phyloP scores from a whole-genome alignment of 2,888 invertebrate species.

The Cheilosia vulpina region DNA sequence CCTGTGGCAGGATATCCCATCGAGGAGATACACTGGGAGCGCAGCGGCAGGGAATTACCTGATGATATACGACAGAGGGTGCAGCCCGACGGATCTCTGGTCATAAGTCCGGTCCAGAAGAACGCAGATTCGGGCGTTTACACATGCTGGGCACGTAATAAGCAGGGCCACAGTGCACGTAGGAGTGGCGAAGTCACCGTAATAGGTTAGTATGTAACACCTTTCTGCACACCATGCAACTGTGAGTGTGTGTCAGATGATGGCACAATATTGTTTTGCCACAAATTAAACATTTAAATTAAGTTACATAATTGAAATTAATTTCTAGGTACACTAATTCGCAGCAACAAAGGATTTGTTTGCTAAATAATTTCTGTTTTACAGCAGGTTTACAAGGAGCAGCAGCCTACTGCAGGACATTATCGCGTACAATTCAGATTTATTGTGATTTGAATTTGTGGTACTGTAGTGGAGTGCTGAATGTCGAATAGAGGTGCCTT shows the following conservation, averaged over 20 bases:
- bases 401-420: background rate
- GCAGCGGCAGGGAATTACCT: slow-evolving; percentile 89
- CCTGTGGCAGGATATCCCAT: slow-evolving; percentile 93
- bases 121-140: slow-evolving; percentile 90
- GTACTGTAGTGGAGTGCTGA: slow-evolving; percentile 29
- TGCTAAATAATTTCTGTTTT: slow-evolving; percentile 2
- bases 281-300: slow-evolving; percentile 53
- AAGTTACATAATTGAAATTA: slow-evolving; percentile 65
- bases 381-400: background rate
- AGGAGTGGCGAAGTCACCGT: slow-evolving; percentile 90
- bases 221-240: slow-evolving; percentile 26
- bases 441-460: slow-evolving; percentile 46
- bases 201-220: slow-evolving; percentile 86
- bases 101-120: slow-evolving; percentile 90
- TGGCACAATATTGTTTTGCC: slow-evolving; percentile 71
- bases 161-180: slow-evolving; percentile 90
- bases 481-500: background rate
- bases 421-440: slow-evolving; percentile 21
- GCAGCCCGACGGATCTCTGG: slow-evolving; percentile 89
- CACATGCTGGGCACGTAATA: slow-evolving; percentile 91
- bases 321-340: slow-evolving; percentile 59
- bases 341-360: slow-evolving; percentile 37
- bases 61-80: slow-evolving; percentile 91
- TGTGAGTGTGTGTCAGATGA: slow-evolving; percentile 5
- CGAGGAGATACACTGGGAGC: slow-evolving; percentile 91